These are phyloP conservation scores for Mycteria americana DNA, from an alignment of 2,797 vertebrate genomes.

Conservation along the genomic window DNA sequence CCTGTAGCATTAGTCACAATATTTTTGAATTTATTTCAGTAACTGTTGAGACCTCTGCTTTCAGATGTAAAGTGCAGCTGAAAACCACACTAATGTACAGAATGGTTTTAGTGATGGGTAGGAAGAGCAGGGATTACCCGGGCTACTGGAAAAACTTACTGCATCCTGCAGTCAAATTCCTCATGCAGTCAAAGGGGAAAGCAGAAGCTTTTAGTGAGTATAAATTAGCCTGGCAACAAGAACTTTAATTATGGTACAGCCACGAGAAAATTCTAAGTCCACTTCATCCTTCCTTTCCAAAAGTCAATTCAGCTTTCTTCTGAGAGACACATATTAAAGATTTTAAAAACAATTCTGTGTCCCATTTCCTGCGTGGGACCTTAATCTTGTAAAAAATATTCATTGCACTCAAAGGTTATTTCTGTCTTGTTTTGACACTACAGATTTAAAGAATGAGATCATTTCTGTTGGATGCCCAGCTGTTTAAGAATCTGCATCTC, in stretches of 20 bases:
- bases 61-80: background rate
- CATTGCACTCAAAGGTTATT: slow-evolving; percentile 13
- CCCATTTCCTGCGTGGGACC: background rate
- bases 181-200: background rate
- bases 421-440: slow-evolving; percentile 44
- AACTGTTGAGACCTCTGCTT: background rate
- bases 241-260: background rate
- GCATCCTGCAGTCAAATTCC: background rate
- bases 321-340: background rate
- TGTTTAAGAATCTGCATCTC: slow-evolving; percentile 24
- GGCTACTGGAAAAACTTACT: slow-evolving; percentile 3
- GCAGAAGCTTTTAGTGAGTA: background rate
- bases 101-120: background rate
- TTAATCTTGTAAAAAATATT: slow-evolving; percentile 6
- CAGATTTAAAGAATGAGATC: slow-evolving; percentile 46
- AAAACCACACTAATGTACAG: background rate
- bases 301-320: background rate
- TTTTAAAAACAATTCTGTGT: background rate
- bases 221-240: slow-evolving; percentile 13
- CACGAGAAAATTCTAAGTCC: background rate
- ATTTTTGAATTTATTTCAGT: background rate
- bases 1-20: background rate
- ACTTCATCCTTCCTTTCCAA: background rate
- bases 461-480: slow-evolving; percentile 30
- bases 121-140: background rate